phyloP scores from a whole-genome alignment of 2,888 invertebrate species.

The Chromoteleia sp. region DNA sequence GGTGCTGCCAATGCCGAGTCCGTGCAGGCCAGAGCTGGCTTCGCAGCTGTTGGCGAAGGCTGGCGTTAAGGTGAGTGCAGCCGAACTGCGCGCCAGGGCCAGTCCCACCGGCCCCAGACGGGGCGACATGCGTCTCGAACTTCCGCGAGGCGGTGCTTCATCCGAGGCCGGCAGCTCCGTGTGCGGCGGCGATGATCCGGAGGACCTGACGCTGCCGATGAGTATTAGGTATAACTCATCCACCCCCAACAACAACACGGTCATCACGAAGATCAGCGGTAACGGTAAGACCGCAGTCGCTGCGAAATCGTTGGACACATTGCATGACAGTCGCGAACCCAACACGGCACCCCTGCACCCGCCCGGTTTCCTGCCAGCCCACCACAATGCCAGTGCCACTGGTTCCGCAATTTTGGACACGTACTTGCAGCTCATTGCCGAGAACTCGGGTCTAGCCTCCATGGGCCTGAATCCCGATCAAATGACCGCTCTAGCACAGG shows the following conservation, averaged over 20 bases:
- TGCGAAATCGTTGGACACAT: conserved; percentile 89
- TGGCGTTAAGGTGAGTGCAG: conserved; percentile 93
- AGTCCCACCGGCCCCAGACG: conserved; percentile 93
- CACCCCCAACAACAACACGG: conserved; percentile 86
- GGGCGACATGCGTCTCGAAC: conserved; percentile 91
- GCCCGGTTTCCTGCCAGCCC: conserved; percentile 76
- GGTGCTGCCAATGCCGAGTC: conserved; percentile 95
- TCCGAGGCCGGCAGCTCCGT: conserved; percentile 90
- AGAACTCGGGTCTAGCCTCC: conserved; percentile 90
- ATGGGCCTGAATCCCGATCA: conserved; percentile 89
- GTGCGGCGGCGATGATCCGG: conserved; percentile 93
- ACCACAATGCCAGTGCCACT: conserved; percentile 83
- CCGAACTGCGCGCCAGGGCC: conserved; percentile 92
- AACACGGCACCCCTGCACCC: conserved; percentile 87
- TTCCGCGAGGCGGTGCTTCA: conserved; percentile 89
- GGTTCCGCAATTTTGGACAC: conserved; percentile 93
- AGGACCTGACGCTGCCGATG: conserved; percentile 91
- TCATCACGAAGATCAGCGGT: conserved; percentile 81
- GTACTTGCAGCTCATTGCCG: conserved; percentile 94
- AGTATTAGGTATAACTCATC: conserved; percentile 88
- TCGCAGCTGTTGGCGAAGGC: conserved; percentile 93
- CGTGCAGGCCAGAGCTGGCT: conserved; percentile 95
- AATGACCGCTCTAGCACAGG: conserved; percentile 87
- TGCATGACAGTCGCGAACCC: conserved; percentile 88
- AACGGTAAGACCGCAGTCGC: conserved; percentile 86